Evolutionary conservation across 2,797 vertebrate species (phyloP).

Genomic region (Pseudochromis fuscus): DNA sequence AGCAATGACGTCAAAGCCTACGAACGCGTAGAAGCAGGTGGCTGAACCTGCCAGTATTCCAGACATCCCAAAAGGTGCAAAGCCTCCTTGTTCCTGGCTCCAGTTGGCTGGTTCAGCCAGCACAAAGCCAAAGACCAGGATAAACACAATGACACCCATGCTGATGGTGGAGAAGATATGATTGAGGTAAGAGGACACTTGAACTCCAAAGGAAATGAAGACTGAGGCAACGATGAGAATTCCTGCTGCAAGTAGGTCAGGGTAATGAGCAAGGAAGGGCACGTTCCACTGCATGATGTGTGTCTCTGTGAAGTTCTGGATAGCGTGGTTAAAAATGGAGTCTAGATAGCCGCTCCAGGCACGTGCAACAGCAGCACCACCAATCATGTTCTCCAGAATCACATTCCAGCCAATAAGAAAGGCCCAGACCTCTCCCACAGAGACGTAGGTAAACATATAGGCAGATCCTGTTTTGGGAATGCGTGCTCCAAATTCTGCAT

Average conservation of each 20-base stretch:
- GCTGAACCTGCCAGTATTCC: conserved; percentile 95
- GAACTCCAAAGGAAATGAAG: conserved; percentile 95
- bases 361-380: conserved; percentile 92
- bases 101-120: conserved; percentile 92
- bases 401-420: conserved; percentile 99
- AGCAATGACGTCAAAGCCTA: conserved; percentile 96
- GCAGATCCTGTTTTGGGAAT: conserved; percentile 96
- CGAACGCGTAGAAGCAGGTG: conserved; percentile 96
- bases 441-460: conserved; percentile 98
- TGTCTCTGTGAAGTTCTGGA: conserved; percentile 94
- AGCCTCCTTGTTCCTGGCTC: conserved; percentile 91
- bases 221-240: conserved; percentile 90
- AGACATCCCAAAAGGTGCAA: conserved; percentile 91
- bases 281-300: conserved; percentile 91
- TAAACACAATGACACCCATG: conserved; percentile 90
- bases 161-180: conserved; percentile 93
- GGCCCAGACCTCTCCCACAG: conserved; percentile 96
- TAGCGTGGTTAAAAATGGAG: conserved; percentile 93
- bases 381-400: conserved; percentile 96
- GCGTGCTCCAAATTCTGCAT: conserved; percentile 95
- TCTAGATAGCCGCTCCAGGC: conserved; percentile 98
- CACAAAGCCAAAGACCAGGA: conserved; percentile 92
- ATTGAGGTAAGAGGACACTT: conserved; percentile 96
- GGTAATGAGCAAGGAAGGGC: conserved; percentile 92
- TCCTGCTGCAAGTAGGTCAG: conserved; percentile 91